Conservation (phyloP, 2,888 invertebrate genomes). For the Apantesis nais region DNA sequence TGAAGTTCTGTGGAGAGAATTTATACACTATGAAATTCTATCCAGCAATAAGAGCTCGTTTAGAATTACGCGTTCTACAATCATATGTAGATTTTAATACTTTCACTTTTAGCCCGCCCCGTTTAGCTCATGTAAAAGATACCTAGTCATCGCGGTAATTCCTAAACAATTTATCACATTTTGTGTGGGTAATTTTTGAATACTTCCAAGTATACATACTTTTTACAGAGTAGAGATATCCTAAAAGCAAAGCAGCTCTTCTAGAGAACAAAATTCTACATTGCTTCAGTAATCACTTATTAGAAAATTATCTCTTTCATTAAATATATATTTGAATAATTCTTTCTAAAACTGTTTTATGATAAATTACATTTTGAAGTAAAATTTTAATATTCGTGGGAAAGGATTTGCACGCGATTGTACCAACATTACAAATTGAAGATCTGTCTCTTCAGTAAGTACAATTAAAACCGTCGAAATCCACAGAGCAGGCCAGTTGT, state of each 20-base stretch:
- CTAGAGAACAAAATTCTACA: background rate
- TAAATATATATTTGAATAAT: background rate
- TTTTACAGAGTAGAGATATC: background rate
- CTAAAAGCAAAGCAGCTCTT: background rate
- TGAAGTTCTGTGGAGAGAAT: no score
- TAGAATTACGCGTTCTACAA: no score
- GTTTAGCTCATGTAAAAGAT: no score
- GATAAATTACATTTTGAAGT: constrained; percentile 23
- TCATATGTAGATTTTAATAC: no score
- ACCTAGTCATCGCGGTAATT: no score
- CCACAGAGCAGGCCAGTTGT: constrained; percentile 60
- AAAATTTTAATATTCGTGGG: constrained; percentile 28
- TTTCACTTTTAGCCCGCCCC: no score
- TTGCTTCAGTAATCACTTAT: background rate
- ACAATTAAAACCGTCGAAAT: constrained; percentile 57
- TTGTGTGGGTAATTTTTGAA: no score
- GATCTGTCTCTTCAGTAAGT: constrained; percentile 43
- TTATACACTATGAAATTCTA: no score
- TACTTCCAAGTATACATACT: no score
- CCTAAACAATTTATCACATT: no score
- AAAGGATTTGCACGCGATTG: constrained; percentile 23
- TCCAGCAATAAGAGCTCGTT: no score
- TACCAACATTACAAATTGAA: constrained; percentile 41
- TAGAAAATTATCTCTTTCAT: background rate
- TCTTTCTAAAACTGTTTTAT: background rate